phyloP scores from a whole-genome alignment of 1,140 invertebrate species.

The Ectropis grisescens region DNA sequence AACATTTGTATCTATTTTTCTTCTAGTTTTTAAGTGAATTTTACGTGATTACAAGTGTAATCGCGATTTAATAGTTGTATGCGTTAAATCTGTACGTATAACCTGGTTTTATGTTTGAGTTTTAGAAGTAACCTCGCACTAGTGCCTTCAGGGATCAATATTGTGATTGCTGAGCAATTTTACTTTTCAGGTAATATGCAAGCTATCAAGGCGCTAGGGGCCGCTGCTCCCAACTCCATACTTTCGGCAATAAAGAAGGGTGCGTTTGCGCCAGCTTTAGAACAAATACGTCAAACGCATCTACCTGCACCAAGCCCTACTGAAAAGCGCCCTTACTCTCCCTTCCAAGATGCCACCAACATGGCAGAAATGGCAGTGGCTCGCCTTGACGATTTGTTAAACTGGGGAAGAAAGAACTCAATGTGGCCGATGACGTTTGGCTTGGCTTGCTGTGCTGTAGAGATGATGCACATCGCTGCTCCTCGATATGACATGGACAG shows the following conservation, averaged over 20 bases:
- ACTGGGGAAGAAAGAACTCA: slow-evolving; percentile 94
- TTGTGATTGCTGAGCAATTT: no score
- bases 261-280: slow-evolving; percentile 37
- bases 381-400: slow-evolving; percentile 92
- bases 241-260: slow-evolving; percentile 50
- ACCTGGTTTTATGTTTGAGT: no score
- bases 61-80: no score
- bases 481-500: slow-evolving; percentile 98
- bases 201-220: slow-evolving; percentile 50
- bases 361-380: slow-evolving; percentile 84
- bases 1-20: no score
- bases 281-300: slow-evolving; percentile 58
- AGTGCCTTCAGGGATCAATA: no score
- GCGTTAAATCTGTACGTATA: no score
- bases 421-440: slow-evolving; percentile 98
- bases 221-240: slow-evolving; percentile 34
- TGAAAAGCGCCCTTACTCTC: slow-evolving; percentile 65
- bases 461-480: slow-evolving; percentile 99
- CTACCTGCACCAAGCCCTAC: slow-evolving; percentile 53
- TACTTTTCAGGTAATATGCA: slow-evolving; percentile 38
- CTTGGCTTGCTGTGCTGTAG: slow-evolving; percentile 96
- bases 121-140: no score
- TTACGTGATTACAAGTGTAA: no score
- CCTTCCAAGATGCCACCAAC: slow-evolving; percentile 81
- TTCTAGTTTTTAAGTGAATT: no score